Conservation (phyloP, 92 coral and sea anemone genomes). For the Zoanthus sansibaricus region DNA sequence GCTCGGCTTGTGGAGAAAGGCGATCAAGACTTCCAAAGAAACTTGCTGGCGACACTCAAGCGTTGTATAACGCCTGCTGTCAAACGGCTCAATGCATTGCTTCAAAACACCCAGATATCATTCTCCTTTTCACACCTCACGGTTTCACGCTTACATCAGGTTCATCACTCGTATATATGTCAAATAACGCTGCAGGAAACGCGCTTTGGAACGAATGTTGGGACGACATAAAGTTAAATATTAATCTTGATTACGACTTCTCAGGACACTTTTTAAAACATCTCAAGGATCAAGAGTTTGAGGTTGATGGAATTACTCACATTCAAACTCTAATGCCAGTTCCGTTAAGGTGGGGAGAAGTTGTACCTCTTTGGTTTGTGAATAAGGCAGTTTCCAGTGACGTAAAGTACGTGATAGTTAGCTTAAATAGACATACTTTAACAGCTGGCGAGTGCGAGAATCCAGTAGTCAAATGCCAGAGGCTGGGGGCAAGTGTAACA, state of each 20-base stretch:
- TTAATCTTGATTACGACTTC: conserved; percentile 57
- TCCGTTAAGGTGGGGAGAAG: conserved; percentile 87
- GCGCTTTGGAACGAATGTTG: conserved; percentile 83
- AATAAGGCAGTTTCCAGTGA: conserved; percentile 53
- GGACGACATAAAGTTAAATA: conserved; percentile 64
- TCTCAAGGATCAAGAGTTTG: conserved; percentile 53
- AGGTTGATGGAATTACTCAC: conserved; percentile 67
- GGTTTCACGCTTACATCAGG: conserved; percentile 71
- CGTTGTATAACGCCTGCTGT: conserved; percentile 58
- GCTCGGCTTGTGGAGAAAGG: conserved; percentile 74
- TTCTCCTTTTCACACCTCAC: conserved; percentile 76
- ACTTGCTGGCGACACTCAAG: conserved; percentile 48
- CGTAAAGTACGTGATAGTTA: conserved; percentile 68
- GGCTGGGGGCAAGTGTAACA: conserved; percentile 58
- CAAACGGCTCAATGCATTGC: conserved; percentile 67
- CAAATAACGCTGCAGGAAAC: conserved; percentile 63
- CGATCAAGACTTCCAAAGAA: conserved; percentile 56
- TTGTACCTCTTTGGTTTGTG: conserved; percentile 78
- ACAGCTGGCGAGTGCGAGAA: not conserved
- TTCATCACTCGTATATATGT: conserved; percentile 63
- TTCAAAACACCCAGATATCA: conserved; percentile 56
- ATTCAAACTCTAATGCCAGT: conserved; percentile 64
- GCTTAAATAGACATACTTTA: conserved; percentile 33
- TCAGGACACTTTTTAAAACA: conserved; percentile 57
- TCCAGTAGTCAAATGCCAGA: not conserved